Evolutionary conservation across 1,140 invertebrate genomes (phyloP).

Genomic region (Caenorhabditis inopinata): DNA sequence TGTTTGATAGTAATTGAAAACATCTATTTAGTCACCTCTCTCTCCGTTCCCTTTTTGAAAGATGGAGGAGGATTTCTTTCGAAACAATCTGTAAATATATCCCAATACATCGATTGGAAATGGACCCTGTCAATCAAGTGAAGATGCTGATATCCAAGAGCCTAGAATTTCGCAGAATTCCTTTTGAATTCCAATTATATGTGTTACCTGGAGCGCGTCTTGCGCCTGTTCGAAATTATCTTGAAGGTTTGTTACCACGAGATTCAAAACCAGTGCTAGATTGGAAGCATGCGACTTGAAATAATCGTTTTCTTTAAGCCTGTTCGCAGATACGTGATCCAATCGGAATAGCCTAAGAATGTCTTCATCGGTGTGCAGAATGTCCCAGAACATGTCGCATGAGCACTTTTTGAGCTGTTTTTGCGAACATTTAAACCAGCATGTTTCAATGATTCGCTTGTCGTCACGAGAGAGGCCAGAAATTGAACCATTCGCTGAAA

Average conservation of each 20-base stretch:
- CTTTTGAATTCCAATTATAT: neutral
- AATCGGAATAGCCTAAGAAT: constrained; percentile 14
- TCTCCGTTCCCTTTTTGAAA: constrained; percentile 36
- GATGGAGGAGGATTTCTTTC: constrained; percentile 42
- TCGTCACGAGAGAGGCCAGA: constrained; percentile 39
- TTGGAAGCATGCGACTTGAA: constrained; percentile 44
- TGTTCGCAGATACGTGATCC: constrained; percentile 23
- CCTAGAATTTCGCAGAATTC: neutral
- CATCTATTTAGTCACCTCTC: constrained; percentile 16
- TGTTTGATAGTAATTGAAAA: neutral
- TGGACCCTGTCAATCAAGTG: neutral
- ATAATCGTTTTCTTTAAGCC: constrained; percentile 31
- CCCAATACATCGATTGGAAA: constrained; percentile 46
- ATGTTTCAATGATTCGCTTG: constrained; percentile 40
- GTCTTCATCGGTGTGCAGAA: constrained; percentile 38
- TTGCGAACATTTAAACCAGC: constrained; percentile 42
- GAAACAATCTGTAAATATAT: constrained; percentile 47
- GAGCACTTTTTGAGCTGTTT: constrained; percentile 37
- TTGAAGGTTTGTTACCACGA: constrained; percentile 40
- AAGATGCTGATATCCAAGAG: constrained; percentile 37
- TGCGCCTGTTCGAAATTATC: constrained; percentile 40
- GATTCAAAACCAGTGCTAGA: constrained; percentile 40
- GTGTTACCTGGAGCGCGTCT: constrained; percentile 40
- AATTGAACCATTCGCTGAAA: constrained; percentile 40
- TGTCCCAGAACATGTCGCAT: constrained; percentile 40